These are phyloP conservation scores for Apomyelois bistriatella DNA, from an alignment of 2,888 invertebrate genomes.

Conservation along the genomic window DNA sequence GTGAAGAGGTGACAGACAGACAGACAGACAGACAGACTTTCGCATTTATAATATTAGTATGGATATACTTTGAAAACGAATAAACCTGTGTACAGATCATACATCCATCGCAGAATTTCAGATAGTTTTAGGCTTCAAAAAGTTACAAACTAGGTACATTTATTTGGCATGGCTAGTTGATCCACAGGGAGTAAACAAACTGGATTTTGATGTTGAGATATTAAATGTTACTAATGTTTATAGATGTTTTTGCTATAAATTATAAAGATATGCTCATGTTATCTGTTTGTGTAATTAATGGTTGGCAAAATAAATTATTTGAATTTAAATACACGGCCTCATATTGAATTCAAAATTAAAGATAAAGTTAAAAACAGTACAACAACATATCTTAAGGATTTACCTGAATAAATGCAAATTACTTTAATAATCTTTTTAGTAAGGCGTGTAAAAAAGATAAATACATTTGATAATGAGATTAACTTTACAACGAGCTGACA, in stretches of 20 bases:
- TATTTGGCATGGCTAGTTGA: neutral
- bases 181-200: neutral
- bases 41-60: too few species aligned
- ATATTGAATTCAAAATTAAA: neutral
- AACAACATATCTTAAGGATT: too few species aligned
- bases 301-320: neutral
- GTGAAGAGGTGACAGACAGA: too few species aligned
- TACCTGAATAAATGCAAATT: too few species aligned
- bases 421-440: too few species aligned
- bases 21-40: too few species aligned
- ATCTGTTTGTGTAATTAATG: constrained; percentile 1
- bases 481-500: too few species aligned
- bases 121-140: neutral
- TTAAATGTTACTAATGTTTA: neutral
- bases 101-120: neutral
- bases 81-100: neutral
- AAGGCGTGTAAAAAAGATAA: too few species aligned
- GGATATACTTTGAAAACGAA: too few species aligned
- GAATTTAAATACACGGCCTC: neutral
- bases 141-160: constrained; percentile 6
- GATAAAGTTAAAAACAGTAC: too few species aligned
- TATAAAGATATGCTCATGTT: constrained; percentile 1
- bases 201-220: neutral
- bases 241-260: constrained; percentile 2
- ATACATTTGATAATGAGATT: too few species aligned